Evolutionary conservation across 2,797 vertebrate species (phyloP).

Genomic region (Triplophysa yarkandensis): DNA sequence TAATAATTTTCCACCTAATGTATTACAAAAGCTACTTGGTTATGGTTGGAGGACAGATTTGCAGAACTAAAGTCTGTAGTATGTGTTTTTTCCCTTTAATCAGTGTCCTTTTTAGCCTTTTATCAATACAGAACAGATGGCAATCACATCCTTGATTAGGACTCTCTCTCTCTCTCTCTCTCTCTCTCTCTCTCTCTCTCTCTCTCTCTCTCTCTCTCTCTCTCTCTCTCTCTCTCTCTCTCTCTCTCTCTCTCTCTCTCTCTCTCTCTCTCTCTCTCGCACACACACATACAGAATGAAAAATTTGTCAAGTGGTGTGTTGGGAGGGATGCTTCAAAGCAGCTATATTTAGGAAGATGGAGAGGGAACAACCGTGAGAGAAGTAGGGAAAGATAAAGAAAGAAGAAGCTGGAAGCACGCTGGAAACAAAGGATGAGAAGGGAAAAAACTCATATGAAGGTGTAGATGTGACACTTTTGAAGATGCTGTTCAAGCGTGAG

Average conservation of each 20-base stretch:
- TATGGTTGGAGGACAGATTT: neutral
- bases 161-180: slow-evolving; percentile 7
- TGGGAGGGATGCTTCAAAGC: slow-evolving; percentile 71
- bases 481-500: slow-evolving; percentile 6
- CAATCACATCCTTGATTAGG: slow-evolving; percentile 47
- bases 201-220: neutral
- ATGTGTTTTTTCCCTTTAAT: slow-evolving; percentile 23
- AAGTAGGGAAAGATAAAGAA: slow-evolving; percentile 57
- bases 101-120: slow-evolving; percentile 19
- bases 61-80: neutral
- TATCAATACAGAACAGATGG: slow-evolving; percentile 54
- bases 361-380: slow-evolving; percentile 55
- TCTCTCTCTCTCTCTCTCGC: neutral
- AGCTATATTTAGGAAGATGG: slow-evolving; percentile 73
- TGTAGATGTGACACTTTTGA: slow-evolving; percentile 28
- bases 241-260: neutral
- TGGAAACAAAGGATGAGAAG: slow-evolving; percentile 35
- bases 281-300: slow-evolving; percentile 59
- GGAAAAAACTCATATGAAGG: slow-evolving; percentile 25
- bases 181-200: neutral
- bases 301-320: slow-evolving; percentile 72
- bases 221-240: neutral
- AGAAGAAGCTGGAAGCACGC: slow-evolving; percentile 42
- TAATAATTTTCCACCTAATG: neutral
- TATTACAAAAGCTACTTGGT: neutral